Conservation (phyloP, 2,113 vertebrate species). For the Callionymus lyra region DNA sequence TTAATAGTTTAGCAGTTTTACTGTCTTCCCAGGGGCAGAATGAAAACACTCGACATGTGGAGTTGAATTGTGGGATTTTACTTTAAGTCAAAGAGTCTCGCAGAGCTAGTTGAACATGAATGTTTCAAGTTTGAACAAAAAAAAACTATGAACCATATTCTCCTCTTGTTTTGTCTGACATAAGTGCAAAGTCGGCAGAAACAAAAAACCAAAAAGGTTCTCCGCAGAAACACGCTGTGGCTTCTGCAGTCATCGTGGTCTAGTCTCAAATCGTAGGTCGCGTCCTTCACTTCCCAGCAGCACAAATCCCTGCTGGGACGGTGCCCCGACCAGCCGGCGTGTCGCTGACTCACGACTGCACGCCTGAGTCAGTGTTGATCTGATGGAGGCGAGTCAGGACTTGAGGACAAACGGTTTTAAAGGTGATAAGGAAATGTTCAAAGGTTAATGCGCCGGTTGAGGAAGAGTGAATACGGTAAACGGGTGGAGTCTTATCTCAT, state of each 20-base stretch:
- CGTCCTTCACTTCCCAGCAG: conserved; percentile 49
- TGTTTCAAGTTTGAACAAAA: too few species aligned
- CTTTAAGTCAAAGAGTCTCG: too few species aligned
- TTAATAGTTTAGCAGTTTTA: too few species aligned
- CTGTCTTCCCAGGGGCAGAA: too few species aligned
- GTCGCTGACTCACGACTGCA: conserved; percentile 35
- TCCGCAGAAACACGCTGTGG: conserved; percentile 29
- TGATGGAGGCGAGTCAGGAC: conserved; percentile 30
- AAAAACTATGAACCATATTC: too few species aligned
- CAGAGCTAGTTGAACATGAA: too few species aligned
- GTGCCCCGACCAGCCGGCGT: conserved; percentile 12
- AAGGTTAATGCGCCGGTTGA: conserved; percentile 5
- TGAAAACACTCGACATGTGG: too few species aligned
- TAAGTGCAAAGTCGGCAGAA: too few species aligned
- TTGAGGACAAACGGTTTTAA: neutral
- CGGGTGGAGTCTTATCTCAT: conserved; percentile 25
- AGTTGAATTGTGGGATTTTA: too few species aligned
- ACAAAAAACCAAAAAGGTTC: too few species aligned
- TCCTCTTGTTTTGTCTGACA: too few species aligned
- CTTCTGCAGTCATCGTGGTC: conserved; percentile 49
- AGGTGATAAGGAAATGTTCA: conserved; percentile 9
- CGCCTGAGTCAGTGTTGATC: conserved; percentile 37
- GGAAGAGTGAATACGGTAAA: conserved; percentile 28
- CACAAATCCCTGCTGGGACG: conserved; percentile 22
- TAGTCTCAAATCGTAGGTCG: conserved; percentile 27